A percentile compares a stretch with the other conserved stretches of the same genome.
These are phyloP conservation scores for Agonopterix arenella DNA, from an alignment of 2,888 invertebrate genomes.

Conservation along the genomic window DNA sequence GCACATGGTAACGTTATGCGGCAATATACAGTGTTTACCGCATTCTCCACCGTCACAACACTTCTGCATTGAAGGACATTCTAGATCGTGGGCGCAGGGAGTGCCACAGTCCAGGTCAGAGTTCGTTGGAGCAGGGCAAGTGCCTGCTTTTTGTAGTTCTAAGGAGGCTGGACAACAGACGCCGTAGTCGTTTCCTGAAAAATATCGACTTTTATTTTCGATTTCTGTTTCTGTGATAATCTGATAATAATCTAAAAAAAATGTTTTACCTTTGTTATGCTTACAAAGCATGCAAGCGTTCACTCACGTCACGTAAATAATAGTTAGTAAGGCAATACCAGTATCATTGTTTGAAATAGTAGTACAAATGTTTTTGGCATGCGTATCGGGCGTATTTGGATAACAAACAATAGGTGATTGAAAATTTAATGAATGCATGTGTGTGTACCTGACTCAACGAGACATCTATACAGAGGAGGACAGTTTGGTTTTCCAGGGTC, in stretches of 20 bases:
- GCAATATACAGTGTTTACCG: constrained; percentile 83
- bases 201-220: no score
- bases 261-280: not conserved
- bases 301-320: no score
- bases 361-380: constrained; percentile 1
- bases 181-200: constrained; percentile 87
- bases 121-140: constrained; percentile 79
- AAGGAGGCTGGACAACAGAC: constrained; percentile 90
- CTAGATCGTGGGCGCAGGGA: constrained; percentile 86
- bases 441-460: constrained; percentile 81
- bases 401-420: constrained; percentile 15
- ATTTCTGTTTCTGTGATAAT: no score
- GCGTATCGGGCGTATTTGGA: constrained; percentile 1
- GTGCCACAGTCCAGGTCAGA: constrained; percentile 75
- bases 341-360: no score
- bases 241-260: no score
- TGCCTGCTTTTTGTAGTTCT: constrained; percentile 85
- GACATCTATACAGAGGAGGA: constrained; percentile 87
- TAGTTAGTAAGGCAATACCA: no score
- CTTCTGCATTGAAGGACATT: constrained; percentile 89
- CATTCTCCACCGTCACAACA: constrained; percentile 87
- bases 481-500: constrained; percentile 89
- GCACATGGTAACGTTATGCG: constrained; percentile 87
- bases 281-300: not conserved
- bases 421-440: constrained; percentile 2